phyloP scores from a whole-genome alignment of 2,888 invertebrate species.

The Arenicola marina region DNA sequence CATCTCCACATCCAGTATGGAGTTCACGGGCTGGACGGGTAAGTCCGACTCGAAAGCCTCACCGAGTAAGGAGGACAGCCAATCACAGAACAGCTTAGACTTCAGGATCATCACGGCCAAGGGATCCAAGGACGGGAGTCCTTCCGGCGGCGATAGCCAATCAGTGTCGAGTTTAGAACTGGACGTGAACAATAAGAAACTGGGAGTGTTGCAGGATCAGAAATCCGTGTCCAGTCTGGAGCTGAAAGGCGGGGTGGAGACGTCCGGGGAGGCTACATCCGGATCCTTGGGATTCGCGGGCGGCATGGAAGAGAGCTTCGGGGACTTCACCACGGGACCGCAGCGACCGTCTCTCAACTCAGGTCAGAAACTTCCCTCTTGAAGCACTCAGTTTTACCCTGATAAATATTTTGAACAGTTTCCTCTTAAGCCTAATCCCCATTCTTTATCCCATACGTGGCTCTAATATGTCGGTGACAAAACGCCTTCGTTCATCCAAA shows the following conservation, averaged over 20 bases:
- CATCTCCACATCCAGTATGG: slow-evolving; percentile 16
- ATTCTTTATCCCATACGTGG: too few species aligned
- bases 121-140: slow-evolving; percentile 23
- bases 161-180: slow-evolving; percentile 56
- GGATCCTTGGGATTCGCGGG: not conserved
- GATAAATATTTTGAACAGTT: too few species aligned
- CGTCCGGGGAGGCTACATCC: not conserved
- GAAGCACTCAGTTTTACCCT: too few species aligned
- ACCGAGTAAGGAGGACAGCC: slow-evolving; percentile 40
- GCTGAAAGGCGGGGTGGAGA: slow-evolving; percentile 25
- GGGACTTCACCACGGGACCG: too few species aligned
- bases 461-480: too few species aligned
- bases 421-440: too few species aligned
- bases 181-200: not conserved
- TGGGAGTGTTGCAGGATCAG: slow-evolving; percentile 41
- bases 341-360: too few species aligned
- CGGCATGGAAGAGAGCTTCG: too few species aligned
- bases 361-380: too few species aligned
- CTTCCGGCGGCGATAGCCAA: slow-evolving; percentile 43
- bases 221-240: slow-evolving; percentile 54
- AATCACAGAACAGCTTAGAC: slow-evolving; percentile 56
- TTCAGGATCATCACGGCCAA: slow-evolving; percentile 26
- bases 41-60: not conserved
- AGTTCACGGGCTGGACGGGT: slow-evolving; percentile 29
- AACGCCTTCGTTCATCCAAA: too few species aligned